These are phyloP conservation scores for Drosophila suzukii DNA, from an alignment of 1,140 invertebrate species.

Conservation along the genomic window DNA sequence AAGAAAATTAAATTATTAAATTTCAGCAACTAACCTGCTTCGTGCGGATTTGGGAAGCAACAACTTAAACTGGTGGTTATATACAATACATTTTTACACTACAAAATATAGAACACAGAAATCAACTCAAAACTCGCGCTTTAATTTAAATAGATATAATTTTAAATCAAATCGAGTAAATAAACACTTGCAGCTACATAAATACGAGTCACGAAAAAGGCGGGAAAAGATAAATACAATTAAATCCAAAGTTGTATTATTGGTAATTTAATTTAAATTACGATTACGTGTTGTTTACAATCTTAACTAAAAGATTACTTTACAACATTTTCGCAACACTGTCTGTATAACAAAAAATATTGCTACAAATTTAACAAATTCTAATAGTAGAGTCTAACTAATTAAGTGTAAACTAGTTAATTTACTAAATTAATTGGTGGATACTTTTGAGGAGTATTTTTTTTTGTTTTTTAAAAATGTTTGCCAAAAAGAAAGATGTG, in stretches of 20 bases:
- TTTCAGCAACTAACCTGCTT: slow-evolving; percentile 39
- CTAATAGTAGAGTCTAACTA: no score
- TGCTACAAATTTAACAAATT: not conserved
- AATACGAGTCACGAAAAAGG: slow-evolving; percentile 11
- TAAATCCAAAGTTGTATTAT: not conserved
- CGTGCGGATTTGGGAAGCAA: slow-evolving; percentile 32
- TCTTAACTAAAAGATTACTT: slow-evolving; percentile 3
- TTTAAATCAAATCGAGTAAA: not conserved
- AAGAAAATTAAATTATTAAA: slow-evolving; percentile 4
- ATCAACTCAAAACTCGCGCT: slow-evolving; percentile 25
- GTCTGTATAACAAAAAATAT: not conserved
- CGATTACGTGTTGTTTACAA: slow-evolving; percentile 8
- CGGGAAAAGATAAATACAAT: not conserved
- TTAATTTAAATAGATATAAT: not conserved
- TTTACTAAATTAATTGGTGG: no score
- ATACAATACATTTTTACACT: slow-evolving; percentile 36
- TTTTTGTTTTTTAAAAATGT: no score
- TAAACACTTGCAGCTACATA: slow-evolving; percentile 14
- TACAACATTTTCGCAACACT: slow-evolving; percentile 4
- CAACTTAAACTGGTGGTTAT: slow-evolving; percentile 36
- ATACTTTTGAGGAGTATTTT: no score
- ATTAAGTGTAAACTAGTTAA: no score
- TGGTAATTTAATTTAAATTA: not conserved
- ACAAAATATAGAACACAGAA: slow-evolving; percentile 17
- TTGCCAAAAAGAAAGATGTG: no score